A percentile compares a stretch with the other conserved stretches of the same genome.
phyloP scores from a whole-genome alignment of 53 echinoderm and acorn worm species.

The Temnopleurus reevesii region DNA sequence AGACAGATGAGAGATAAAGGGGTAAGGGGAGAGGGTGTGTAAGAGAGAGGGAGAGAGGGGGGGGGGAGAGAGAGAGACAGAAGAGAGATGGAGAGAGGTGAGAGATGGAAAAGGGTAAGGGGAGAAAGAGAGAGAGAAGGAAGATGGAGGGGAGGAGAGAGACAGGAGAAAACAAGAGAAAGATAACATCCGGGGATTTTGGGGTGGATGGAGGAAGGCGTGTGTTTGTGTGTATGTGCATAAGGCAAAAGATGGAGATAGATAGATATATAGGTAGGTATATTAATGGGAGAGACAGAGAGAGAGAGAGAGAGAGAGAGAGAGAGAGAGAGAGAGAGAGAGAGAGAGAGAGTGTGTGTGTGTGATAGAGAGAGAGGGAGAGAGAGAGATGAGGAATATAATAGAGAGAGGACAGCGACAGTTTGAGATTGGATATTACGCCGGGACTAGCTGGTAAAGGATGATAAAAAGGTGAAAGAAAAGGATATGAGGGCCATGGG shows the following conservation, averaged over 20 bases:
- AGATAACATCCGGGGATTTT: background rate
- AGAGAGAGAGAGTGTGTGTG: too few species aligned
- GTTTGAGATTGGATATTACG: too few species aligned
- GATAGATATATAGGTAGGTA: too few species aligned
- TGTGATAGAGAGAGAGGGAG: background rate
- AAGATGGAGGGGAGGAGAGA: background rate
- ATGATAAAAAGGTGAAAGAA: too few species aligned
- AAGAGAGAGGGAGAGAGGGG: background rate
- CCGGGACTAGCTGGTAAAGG: too few species aligned
- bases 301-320: too few species aligned
- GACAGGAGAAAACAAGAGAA: background rate
- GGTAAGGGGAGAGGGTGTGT: background rate
- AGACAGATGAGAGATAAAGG: background rate
- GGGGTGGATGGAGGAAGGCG: background rate
- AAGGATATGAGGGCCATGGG: too few species aligned
- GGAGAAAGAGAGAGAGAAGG: background rate
- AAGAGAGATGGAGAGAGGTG: background rate
- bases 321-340: too few species aligned
- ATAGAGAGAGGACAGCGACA: too few species aligned
- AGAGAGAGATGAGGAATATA: too few species aligned
- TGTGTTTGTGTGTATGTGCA: background rate
- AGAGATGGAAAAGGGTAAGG: background rate
- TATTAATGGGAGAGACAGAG: too few species aligned
- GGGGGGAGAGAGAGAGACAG: too few species aligned
- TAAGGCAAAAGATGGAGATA: background rate